Evolutionary conservation across 2,113 vertebrate species (phyloP).

Genomic region (Poeciliopsis occidentalis): DNA sequence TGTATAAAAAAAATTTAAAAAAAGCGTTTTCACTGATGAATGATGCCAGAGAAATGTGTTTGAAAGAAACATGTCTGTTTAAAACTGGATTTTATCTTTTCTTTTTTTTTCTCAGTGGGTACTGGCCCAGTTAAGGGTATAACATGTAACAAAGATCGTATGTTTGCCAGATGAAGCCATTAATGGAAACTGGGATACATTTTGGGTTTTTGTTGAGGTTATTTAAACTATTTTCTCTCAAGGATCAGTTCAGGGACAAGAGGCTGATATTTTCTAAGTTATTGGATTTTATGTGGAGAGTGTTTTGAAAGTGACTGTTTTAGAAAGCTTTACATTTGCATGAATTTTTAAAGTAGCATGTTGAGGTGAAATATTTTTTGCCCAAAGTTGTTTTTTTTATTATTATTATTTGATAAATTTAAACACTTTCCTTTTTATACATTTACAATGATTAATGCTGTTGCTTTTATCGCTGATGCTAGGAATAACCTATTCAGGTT

Average conservation of each 20-base stretch:
- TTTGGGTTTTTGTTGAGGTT: slow-evolving; percentile 30
- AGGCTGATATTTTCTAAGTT: slow-evolving; percentile 69
- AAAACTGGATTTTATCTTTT: slow-evolving; percentile 26
- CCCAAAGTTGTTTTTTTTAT: slow-evolving; percentile 63
- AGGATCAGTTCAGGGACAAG: slow-evolving; percentile 63
- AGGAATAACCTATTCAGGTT: slow-evolving; percentile 50
- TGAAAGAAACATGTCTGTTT: slow-evolving; percentile 38
- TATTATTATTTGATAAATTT: slow-evolving; percentile 51
- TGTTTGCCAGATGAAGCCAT: slow-evolving; percentile 33
- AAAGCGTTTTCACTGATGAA: slow-evolving; percentile 43
- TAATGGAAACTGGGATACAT: slow-evolving; percentile 18
- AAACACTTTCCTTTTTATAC: slow-evolving; percentile 72
- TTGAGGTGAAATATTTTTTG: slow-evolving; percentile 58
- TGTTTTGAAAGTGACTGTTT: slow-evolving; percentile 65
- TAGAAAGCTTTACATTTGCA: slow-evolving; percentile 74
- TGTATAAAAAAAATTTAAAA: slow-evolving; percentile 25
- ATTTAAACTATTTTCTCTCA: slow-evolving; percentile 49
- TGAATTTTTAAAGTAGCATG: slow-evolving; percentile 74
- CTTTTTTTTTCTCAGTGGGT: slow-evolving; percentile 8
- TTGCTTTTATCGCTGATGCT: slow-evolving; percentile 47
- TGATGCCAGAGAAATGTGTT: slow-evolving; percentile 51
- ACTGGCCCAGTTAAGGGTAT: slow-evolving; percentile 1
- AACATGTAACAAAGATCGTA: not conserved
- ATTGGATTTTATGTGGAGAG: slow-evolving; percentile 53
- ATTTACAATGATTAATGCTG: slow-evolving; percentile 49